Conservation (phyloP, 2,888 invertebrate species). For the Hypselothyrea guttata region DNA sequence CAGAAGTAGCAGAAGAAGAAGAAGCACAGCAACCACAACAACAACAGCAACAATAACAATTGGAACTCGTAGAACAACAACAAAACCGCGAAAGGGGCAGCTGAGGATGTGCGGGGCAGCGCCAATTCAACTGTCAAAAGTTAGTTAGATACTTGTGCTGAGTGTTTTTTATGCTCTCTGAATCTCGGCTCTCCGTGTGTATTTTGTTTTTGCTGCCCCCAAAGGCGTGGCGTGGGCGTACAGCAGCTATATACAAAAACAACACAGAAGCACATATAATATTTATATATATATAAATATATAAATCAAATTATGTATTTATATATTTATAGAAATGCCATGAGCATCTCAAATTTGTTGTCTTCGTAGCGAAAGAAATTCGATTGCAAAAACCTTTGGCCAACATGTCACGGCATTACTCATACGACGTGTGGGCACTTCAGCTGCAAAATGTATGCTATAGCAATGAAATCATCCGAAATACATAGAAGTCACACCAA, state of each 20-base stretch:
- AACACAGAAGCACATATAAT: background rate
- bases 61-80: slow-evolving; percentile 11
- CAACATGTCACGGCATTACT: slow-evolving; percentile 59
- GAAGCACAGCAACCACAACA: slow-evolving; percentile 34
- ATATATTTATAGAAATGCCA: too few relatives aligned
- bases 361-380: background rate
- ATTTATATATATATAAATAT: background rate
- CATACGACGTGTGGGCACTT: slow-evolving; percentile 53
- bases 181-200: background rate
- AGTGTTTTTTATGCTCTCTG: slow-evolving; percentile 22
- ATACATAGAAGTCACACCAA: slow-evolving; percentile 38
- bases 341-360: too few relatives aligned
- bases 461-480: slow-evolving; percentile 73
- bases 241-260: slow-evolving; percentile 1
- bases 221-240: slow-evolving; percentile 58
- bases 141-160: slow-evolving; percentile 51
- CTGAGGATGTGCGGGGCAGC: slow-evolving; percentile 29
- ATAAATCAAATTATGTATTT: too few relatives aligned
- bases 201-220: slow-evolving; percentile 15
- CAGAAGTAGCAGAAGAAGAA: slow-evolving; percentile 32
- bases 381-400: slow-evolving; percentile 5
- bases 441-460: slow-evolving; percentile 22
- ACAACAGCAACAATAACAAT: slow-evolving; percentile 30
- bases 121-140: slow-evolving; percentile 61
- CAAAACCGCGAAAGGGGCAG: slow-evolving; percentile 13